These are phyloP conservation scores for Harpegnathos saltator DNA, from an alignment of 1,140 invertebrate genomes.

Conservation along the genomic window DNA sequence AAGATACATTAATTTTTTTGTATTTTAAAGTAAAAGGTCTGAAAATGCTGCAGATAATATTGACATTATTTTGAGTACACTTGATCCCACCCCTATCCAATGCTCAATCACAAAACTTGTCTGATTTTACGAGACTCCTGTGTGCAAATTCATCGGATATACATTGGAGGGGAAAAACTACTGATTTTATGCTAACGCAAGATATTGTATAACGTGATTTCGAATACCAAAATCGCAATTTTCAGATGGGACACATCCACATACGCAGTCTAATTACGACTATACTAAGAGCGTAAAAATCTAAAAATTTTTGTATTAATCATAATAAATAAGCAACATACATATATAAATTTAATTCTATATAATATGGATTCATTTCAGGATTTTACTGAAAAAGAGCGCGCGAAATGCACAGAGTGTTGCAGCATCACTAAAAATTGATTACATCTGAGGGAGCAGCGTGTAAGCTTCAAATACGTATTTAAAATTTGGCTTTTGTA, in stretches of 20 bases:
- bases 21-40: neutral
- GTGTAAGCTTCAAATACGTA: no score
- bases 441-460: no score
- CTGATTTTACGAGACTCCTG: no score
- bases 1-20: conserved; percentile 4
- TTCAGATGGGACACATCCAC: conserved; percentile 58
- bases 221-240: conserved; percentile 1
- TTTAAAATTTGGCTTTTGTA: no score
- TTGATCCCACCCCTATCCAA: no score
- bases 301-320: conserved; percentile 77
- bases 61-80: no score
- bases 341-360: conserved; percentile 59
- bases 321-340: conserved; percentile 83
- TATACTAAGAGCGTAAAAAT: conserved; percentile 77
- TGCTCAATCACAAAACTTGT: no score
- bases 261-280: conserved; percentile 73
- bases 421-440: no score
- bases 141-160: conserved; percentile 7
- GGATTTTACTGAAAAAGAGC: no score
- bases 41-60: no score
- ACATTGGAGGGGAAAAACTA: neutral
- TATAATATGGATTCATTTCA: conserved; percentile 10
- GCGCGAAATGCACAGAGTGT: no score
- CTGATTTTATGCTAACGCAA: conserved; percentile 22
- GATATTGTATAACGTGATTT: neutral